phyloP scores from a whole-genome alignment of 2,888 invertebrate genomes.

The Papilio gigon region DNA sequence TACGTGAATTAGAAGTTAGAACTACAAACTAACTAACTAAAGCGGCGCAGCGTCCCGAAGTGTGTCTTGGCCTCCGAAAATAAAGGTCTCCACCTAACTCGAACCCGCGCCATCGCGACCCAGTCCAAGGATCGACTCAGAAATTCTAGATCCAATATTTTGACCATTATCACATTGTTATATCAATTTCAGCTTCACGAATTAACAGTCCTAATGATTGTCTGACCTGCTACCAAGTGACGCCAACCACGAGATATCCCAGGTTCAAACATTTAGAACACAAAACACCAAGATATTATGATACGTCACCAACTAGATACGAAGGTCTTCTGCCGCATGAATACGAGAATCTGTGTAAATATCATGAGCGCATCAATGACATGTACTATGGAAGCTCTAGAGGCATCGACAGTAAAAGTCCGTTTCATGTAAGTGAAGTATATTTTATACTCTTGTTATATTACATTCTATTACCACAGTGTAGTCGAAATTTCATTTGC shows the following conservation, averaged over 20 bases:
- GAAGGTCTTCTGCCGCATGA: neutral
- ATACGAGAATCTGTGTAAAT: neutral
- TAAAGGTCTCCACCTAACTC: too few species aligned
- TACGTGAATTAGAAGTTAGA: too few species aligned
- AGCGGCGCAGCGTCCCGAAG: too few species aligned
- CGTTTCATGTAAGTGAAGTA: conserved; percentile 1
- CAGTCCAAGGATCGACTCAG: too few species aligned
- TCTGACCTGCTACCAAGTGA: conserved; percentile 26
- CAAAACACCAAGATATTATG: neutral
- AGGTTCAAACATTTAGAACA: conserved; percentile 7
- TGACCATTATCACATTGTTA: too few species aligned
- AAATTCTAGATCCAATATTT: too few species aligned
- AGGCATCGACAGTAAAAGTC: neutral
- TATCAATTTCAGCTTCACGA: conserved; percentile 24
- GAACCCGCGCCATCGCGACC: too few species aligned
- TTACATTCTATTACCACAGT: too few species aligned
- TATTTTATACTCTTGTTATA: too few species aligned
- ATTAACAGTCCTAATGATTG: conserved; percentile 11
- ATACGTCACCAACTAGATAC: neutral
- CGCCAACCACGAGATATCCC: neutral
- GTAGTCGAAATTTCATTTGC: too few species aligned
- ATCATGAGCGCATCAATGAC: neutral
- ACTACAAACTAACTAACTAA: too few species aligned
- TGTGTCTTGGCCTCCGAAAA: too few species aligned
- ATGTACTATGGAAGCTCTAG: neutral